Conservation (phyloP, 2,888 invertebrate genomes). For the Lamellibrachia columna region DNA sequence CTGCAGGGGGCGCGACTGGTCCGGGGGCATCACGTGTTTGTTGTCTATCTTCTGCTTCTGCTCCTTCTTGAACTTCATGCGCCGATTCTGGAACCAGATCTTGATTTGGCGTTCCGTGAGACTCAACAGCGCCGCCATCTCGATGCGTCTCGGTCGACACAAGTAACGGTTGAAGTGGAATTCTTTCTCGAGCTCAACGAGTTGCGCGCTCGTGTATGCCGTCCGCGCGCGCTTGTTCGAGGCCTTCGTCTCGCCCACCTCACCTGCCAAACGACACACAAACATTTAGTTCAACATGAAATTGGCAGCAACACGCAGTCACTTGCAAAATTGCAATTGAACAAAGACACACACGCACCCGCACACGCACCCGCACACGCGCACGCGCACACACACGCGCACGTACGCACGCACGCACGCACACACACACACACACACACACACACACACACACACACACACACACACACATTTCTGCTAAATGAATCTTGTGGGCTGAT, state of each 20-base stretch:
- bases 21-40: background rate
- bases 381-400: too few species aligned
- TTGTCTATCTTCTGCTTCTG: constrained; percentile 55
- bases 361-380: too few species aligned
- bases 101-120: constrained; percentile 84
- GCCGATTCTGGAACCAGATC: constrained; percentile 92
- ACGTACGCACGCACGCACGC: too few species aligned
- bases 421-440: too few species aligned
- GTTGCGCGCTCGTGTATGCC: constrained; percentile 82
- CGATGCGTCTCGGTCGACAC: constrained; percentile 80
- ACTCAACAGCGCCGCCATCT: constrained; percentile 77
- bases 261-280: constrained; percentile 1
- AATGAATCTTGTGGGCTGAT: too few species aligned
- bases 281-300: background rate
- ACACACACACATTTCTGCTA: too few species aligned
- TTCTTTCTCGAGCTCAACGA: constrained; percentile 83
- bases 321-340: too few species aligned
- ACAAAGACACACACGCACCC: too few species aligned
- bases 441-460: too few species aligned
- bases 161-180: constrained; percentile 81
- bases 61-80: constrained; percentile 66
- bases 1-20: background rate
- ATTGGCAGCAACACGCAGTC: too few species aligned
- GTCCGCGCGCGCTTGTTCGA: constrained; percentile 74
- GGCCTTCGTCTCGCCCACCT: constrained; percentile 20